These are phyloP conservation scores for Cepaea nemoralis DNA, from an alignment of 1,140 invertebrate genomes.

Conservation along the genomic window DNA sequence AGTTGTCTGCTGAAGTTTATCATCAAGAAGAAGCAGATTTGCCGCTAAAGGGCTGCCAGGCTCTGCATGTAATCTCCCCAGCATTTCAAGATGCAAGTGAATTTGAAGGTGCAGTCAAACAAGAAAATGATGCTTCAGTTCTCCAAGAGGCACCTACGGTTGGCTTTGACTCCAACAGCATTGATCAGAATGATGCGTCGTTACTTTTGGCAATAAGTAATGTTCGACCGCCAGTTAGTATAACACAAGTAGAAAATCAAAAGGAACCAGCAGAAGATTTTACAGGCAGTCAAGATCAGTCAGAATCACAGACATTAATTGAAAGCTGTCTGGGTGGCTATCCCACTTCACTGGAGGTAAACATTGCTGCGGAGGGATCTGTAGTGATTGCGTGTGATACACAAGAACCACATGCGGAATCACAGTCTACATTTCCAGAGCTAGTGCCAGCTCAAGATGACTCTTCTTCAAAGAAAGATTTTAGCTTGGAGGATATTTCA, in stretches of 20 bases:
- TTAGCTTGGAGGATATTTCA: conserved; percentile 33
- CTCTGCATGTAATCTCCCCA: not conserved
- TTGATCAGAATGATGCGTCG: conserved; percentile 32
- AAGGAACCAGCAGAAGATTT: not conserved
- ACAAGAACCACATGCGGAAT: not conserved
- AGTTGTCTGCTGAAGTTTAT: not conserved
- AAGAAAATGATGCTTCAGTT: not conserved
- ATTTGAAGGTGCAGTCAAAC: not conserved
- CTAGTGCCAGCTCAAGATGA: not conserved
- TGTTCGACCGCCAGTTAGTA: not conserved
- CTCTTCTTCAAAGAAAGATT: not conserved
- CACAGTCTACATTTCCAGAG: not conserved
- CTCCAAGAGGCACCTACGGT: not conserved
- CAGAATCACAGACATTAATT: not conserved
- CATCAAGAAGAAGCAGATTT: not conserved
- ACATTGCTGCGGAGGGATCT: not conserved
- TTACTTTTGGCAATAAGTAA: conserved; percentile 32
- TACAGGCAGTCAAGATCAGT: not conserved
- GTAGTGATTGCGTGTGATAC: not conserved
- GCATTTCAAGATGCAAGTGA: not conserved
- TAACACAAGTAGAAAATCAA: not conserved
- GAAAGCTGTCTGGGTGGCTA: not conserved
- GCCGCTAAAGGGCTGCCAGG: not conserved
- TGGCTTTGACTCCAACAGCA: conserved; percentile 9
- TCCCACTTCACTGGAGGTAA: not conserved